Conservation (phyloP, 2,888 invertebrate genomes). For the Polydesmus complanatus region DNA sequence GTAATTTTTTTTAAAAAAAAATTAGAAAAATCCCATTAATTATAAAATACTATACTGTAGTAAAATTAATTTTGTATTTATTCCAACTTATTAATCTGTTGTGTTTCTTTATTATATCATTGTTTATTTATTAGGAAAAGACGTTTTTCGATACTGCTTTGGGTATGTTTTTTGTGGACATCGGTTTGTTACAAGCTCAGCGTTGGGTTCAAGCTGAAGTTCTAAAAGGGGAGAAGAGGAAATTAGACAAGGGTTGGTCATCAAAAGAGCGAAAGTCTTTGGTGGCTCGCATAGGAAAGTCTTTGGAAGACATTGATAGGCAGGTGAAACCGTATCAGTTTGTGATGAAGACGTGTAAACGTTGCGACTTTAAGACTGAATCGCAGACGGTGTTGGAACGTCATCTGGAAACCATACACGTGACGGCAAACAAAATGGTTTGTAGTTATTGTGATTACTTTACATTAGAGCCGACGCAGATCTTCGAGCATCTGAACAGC, state of each 20-base stretch:
- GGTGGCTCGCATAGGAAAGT: constrained; percentile 67
- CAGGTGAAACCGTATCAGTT: constrained; percentile 66
- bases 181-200: constrained; percentile 78
- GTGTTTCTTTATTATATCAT: too few species aligned
- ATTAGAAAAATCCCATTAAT: too few species aligned
- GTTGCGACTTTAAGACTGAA: constrained; percentile 79
- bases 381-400: constrained; percentile 67
- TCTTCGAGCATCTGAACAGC: constrained; percentile 79
- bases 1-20: too few species aligned
- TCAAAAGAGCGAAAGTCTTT: constrained; percentile 38
- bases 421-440: constrained; percentile 58
- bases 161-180: constrained; percentile 80
- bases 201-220: constrained; percentile 89
- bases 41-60: too few species aligned
- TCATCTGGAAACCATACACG: constrained; percentile 80
- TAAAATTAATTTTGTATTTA: too few species aligned
- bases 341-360: constrained; percentile 64
- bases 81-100: too few species aligned
- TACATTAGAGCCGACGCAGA: constrained; percentile 63
- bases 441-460: constrained; percentile 74
- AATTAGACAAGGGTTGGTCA: constrained; percentile 51
- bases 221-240: constrained; percentile 69
- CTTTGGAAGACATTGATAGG: constrained; percentile 70
- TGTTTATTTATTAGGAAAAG: constrained; percentile 13
- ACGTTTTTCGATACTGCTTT: constrained; percentile 68